phyloP scores from a whole-genome alignment of 2,797 vertebrate species.

The Etheostoma nigrum region DNA sequence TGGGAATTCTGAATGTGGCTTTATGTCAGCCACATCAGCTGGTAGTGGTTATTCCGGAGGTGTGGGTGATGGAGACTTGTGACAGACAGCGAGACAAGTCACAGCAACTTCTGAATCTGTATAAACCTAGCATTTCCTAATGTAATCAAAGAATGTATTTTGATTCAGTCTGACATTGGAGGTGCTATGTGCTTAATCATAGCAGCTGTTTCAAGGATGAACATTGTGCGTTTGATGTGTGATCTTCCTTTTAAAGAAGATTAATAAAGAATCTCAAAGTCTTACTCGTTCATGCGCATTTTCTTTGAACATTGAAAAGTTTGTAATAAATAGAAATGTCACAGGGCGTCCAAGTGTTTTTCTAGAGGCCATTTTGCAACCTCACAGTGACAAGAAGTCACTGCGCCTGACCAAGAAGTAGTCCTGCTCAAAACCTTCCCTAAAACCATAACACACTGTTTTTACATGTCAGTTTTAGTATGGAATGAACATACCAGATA shows the following conservation, averaged over 20 bases:
- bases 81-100: slow-evolving; percentile 27
- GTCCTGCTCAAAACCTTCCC: not conserved
- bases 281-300: not conserved
- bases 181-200: slow-evolving; percentile 1
- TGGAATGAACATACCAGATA: not conserved
- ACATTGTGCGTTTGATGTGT: not conserved
- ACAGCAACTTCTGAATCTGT: slow-evolving; percentile 9
- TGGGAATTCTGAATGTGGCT: slow-evolving; percentile 30
- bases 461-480: not conserved
- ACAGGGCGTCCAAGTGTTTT: not conserved
- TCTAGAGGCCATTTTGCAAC: not conserved
- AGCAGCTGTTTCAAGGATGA: slow-evolving; percentile 9
- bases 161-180: not conserved
- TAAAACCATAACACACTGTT: not conserved
- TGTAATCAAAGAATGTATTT: not conserved
- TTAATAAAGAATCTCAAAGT: not conserved
- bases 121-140: not conserved
- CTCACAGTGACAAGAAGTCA: not conserved
- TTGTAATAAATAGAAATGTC: not conserved
- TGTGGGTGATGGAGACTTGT: slow-evolving; percentile 33
- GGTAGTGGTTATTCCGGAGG: slow-evolving; percentile 37
- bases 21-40: slow-evolving; percentile 40
- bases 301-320: not conserved
- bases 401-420: not conserved
- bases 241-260: slow-evolving; percentile 6